phyloP scores from a whole-genome alignment of 2,797 vertebrate species.

The Dryobates pubescens region DNA sequence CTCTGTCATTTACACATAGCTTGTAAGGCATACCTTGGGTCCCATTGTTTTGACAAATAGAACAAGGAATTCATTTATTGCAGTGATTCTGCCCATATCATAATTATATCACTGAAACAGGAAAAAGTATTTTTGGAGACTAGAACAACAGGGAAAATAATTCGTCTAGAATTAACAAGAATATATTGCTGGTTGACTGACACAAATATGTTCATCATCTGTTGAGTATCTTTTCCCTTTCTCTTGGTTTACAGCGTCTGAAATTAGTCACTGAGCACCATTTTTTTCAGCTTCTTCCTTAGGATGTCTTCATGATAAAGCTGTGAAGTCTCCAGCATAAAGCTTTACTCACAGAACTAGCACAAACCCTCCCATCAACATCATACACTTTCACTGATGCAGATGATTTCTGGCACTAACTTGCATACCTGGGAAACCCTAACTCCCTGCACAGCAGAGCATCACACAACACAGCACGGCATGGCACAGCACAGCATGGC shows the following conservation, averaged over 20 bases:
- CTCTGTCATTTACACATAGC: background rate
- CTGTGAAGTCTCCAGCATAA: constrained; percentile 27
- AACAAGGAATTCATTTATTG: background rate
- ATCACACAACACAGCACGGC: too few species aligned
- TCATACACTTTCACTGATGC: background rate
- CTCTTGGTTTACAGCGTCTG: background rate
- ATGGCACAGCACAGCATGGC: background rate
- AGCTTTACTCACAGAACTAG: background rate
- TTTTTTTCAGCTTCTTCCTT: constrained; percentile 41
- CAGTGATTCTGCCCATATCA: background rate
- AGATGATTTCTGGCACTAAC: background rate
- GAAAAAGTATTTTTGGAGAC: background rate
- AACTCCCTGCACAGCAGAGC: background rate
- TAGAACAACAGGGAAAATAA: background rate
- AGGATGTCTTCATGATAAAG: constrained; percentile 23
- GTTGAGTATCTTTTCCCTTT: background rate
- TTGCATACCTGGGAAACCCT: background rate
- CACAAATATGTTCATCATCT: background rate
- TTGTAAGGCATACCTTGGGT: background rate
- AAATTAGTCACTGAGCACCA: constrained; percentile 20
- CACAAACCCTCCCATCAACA: constrained; percentile 14
- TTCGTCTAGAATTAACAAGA: background rate
- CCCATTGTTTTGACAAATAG: background rate
- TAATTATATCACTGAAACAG: background rate
- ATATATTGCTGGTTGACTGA: background rate